phyloP scores from a whole-genome alignment of 2,888 invertebrate genomes.

The Drosophila longiperda region DNA sequence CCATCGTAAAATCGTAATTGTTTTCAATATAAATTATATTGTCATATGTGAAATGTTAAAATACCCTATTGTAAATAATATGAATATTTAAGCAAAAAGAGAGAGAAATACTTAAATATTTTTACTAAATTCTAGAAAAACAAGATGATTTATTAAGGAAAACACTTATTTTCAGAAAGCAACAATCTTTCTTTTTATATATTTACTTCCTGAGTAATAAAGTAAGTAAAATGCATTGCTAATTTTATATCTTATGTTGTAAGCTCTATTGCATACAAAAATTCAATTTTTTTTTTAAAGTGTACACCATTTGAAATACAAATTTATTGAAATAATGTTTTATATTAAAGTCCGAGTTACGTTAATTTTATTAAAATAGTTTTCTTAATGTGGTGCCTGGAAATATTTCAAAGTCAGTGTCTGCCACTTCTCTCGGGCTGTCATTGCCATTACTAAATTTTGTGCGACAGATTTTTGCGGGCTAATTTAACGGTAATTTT shows the following conservation, averaged over 20 bases:
- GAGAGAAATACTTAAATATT: background rate
- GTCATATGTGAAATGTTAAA: background rate
- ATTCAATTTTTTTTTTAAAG: background rate
- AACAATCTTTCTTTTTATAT: background rate
- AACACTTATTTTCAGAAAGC: background rate
- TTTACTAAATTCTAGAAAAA: background rate
- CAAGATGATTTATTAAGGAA: background rate
- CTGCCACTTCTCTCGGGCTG: background rate
- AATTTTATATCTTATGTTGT: background rate
- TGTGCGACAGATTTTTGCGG: slow-evolving; percentile 41
- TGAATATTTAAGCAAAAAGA: background rate
- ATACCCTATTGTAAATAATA: background rate
- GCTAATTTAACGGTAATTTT: slow-evolving; percentile 81
- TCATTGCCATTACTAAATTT: slow-evolving; percentile 23
- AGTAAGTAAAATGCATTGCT: background rate
- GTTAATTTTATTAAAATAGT: background rate
- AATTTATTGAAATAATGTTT: background rate
- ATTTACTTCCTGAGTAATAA: background rate
- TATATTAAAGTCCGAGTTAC: background rate
- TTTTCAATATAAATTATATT: background rate
- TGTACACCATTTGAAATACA: background rate
- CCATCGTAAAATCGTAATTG: background rate
- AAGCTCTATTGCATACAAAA: background rate
- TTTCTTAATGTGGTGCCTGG: background rate
- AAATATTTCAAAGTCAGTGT: background rate